Percentiles rank a stretch among this genome's conserved stretches.
Conservation (phyloP, 2,888 invertebrate genomes). For the Neoascia interrupta region DNA sequence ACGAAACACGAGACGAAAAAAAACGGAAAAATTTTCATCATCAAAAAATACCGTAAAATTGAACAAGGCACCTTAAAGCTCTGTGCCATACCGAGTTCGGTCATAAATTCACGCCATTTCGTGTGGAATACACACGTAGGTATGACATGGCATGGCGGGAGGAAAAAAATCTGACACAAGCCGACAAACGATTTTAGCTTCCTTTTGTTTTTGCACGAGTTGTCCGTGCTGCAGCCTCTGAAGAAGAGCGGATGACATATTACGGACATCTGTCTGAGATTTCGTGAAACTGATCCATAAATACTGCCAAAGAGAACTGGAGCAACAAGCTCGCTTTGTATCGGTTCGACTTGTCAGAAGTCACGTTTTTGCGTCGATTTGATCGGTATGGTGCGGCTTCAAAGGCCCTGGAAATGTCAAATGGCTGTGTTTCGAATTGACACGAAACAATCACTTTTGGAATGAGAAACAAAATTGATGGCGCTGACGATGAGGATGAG, state of each 20-base stretch:
- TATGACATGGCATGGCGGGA: background rate
- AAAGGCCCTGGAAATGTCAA: conserved; percentile 47
- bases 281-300: conserved; percentile 41
- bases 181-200: conserved; percentile 20
- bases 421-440: conserved; percentile 49
- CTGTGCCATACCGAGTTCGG: background rate
- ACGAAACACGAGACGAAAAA: background rate
- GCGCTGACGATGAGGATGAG: conserved; percentile 8
- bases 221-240: background rate
- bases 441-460: conserved; percentile 51
- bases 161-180: background rate
- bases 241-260: conserved; percentile 23
- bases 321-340: conserved; percentile 37
- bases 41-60: conserved; percentile 20
- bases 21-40: background rate
- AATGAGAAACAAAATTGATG: conserved; percentile 19
- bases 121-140: background rate
- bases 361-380: conserved; percentile 20
- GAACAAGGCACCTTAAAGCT: background rate
- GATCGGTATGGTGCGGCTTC: background rate
- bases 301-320: conserved; percentile 41
- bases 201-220: conserved; percentile 1
- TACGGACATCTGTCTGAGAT: conserved; percentile 49
- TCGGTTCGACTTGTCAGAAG: conserved; percentile 6
- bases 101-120: conserved; percentile 17